Evolutionary conservation across 2,113 vertebrate species (phyloP), one percentile per base, ranked within the genome.

Genomic region (Muscicapa adusta): DNA sequence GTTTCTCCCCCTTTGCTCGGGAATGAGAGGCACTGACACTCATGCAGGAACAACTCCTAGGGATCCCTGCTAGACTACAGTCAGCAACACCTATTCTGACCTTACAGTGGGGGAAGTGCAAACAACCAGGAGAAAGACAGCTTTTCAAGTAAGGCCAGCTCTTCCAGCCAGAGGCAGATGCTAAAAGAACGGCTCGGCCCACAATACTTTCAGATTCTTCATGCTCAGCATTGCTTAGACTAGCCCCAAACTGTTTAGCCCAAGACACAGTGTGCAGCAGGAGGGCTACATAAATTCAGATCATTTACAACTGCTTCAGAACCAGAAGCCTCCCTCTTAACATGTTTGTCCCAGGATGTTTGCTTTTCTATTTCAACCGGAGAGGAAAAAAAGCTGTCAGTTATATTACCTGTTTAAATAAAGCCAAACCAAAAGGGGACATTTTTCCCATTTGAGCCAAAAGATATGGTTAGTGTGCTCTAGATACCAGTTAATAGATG

Each of bases 271-370:
- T 34, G 45, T 60, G 34, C 6, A 8, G 68, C 26, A 71, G 50
- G 24, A 72, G 3, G 3, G 33, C 33, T 6, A 22, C 2, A 1
- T 14, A 61, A 70, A 94, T 33, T 23, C 57, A 67, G 10, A 36
- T 38, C 22, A 36, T 22, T 56, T 63, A n/a, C 29, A 62, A 38
- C 48, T 70, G 24, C 38, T 73, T 43, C 62, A 87, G 40, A 74
- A 62, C 25, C 53, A 85, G 45, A 77, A 78, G 45, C 28, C 34
- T 72, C 28, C n/a, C 3, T 42, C 38, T 70, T 36, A 65, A 47
- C 0, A 0, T 18, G 11, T 42, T 67, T 51, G 28, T 45, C 18
- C 18, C 50, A 45, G 51, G 50, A 57, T 17, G 9, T 72, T 42
- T 72, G 56, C 12, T 65, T 54, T 57, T 65, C 47, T 45, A 26